These are phyloP conservation scores for Pseudochromis fuscus DNA, from an alignment of 2,797 vertebrate genomes.

Conservation along the genomic window DNA sequence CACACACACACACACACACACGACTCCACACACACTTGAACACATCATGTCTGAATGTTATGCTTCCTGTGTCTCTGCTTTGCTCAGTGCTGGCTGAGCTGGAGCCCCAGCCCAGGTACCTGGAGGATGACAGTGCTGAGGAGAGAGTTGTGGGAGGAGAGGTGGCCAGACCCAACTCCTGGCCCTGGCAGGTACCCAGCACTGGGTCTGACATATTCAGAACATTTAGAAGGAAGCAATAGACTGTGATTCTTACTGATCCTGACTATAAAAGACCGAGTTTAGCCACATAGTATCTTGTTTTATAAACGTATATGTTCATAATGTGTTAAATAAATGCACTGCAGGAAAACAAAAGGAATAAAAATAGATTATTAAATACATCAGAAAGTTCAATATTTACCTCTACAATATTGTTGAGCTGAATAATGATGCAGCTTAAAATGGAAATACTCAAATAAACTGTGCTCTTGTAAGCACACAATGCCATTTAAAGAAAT, in stretches of 20 bases:
- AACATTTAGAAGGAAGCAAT: background rate
- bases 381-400: too few species aligned
- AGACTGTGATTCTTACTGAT: too few species aligned
- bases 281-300: too few species aligned
- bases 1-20: background rate
- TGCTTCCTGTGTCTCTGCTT: conserved; percentile 13
- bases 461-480: too few species aligned
- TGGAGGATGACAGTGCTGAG: conserved; percentile 69
- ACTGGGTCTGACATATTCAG: background rate
- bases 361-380: too few species aligned
- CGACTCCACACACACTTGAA: background rate
- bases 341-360: too few species aligned
- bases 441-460: too few species aligned
- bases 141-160: conserved; percentile 83
- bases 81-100: conserved; percentile 79
- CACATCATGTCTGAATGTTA: conserved; percentile 1
- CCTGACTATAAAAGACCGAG: too few species aligned
- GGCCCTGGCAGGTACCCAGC: conserved; percentile 86
- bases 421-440: too few species aligned
- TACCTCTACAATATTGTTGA: too few species aligned
- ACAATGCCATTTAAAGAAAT: background rate
- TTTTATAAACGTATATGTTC: too few species aligned
- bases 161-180: conserved; percentile 80
- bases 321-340: too few species aligned
- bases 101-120: conserved; percentile 78